Evolutionary conservation across 2,797 vertebrate genomes (phyloP).

Genomic region (Atherinosoma microstoma): DNA sequence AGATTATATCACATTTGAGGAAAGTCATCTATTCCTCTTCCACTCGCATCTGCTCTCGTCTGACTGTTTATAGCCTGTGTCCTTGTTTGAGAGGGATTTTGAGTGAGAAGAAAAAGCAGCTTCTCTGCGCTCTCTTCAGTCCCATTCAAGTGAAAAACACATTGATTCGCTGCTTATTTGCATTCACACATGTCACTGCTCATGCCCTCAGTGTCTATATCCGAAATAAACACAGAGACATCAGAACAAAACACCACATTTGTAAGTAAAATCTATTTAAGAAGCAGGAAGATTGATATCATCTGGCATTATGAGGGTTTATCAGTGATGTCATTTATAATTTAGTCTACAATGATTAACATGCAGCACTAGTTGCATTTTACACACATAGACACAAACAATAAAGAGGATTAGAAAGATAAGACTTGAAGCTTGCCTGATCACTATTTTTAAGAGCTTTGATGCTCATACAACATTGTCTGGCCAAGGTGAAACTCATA

Average conservation of each 20-base stretch:
- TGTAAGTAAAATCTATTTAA: background rate
- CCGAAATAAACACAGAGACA: background rate
- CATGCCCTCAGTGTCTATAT: conserved; percentile 4
- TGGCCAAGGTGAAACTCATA: conserved; percentile 41
- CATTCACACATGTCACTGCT: conserved; percentile 15
- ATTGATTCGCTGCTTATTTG: conserved; percentile 36
- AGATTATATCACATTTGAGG: conserved; percentile 49
- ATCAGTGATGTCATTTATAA: background rate
- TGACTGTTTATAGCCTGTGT: conserved; percentile 15
- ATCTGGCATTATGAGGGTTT: background rate
- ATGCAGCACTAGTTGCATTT: background rate
- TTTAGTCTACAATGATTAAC: background rate
- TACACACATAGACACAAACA: conserved; percentile 1
- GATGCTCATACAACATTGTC: conserved; percentile 36
- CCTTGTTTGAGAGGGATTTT: conserved; percentile 32
- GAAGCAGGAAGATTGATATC: background rate
- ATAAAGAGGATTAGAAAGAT: conserved; percentile 9
- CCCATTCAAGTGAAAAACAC: background rate
- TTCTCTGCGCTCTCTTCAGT: background rate
- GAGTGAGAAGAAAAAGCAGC: background rate
- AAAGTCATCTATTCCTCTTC: conserved; percentile 34
- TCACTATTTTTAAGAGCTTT: conserved; percentile 22
- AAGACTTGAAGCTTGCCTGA: conserved; percentile 13
- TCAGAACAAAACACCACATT: conserved; percentile 4
- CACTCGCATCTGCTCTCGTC: conserved; percentile 19